Conservation (phyloP, 2,888 invertebrate genomes). For the Ariolimax columbianus region DNA sequence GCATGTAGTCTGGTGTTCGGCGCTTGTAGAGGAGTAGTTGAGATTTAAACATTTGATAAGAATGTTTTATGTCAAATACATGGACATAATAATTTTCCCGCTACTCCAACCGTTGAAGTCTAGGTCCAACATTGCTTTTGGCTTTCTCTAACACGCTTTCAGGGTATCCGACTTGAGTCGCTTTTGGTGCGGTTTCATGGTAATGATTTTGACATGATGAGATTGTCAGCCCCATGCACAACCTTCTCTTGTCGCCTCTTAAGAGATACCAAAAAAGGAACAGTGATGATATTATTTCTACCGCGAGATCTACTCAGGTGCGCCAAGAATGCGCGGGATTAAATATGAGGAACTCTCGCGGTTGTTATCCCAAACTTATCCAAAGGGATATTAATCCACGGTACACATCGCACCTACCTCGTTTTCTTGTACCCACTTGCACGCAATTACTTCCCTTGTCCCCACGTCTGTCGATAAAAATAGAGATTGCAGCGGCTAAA, state of each 20-base stretch:
- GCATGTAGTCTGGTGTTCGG: not conserved
- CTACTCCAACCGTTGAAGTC: too few relatives aligned
- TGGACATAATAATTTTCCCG: too few relatives aligned
- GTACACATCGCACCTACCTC: constrained; percentile 32
- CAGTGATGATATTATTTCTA: too few relatives aligned
- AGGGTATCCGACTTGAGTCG: too few relatives aligned
- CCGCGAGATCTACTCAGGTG: too few relatives aligned
- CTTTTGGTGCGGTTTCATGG: too few relatives aligned
- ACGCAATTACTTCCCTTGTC: constrained; percentile 43
- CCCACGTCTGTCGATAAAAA: constrained; percentile 18
- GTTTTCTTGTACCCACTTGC: constrained; percentile 14
- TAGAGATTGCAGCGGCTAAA: not conserved
- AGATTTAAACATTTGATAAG: constrained; percentile 38
- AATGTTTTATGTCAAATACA: constrained; percentile 39
- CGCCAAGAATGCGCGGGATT: not conserved
- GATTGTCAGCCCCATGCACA: too few relatives aligned
- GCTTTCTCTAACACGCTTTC: too few relatives aligned
- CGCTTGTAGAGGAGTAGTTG: constrained; percentile 13
- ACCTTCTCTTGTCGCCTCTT: too few relatives aligned
- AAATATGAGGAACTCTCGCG: constrained; percentile 28
- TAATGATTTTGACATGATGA: too few relatives aligned
- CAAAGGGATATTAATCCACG: constrained; percentile 23
- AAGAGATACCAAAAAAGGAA: too few relatives aligned
- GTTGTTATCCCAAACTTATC: constrained; percentile 37
- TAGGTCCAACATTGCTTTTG: too few relatives aligned